Conservation (phyloP, 1,140 invertebrate species). For the Orius laevigatus region DNA sequence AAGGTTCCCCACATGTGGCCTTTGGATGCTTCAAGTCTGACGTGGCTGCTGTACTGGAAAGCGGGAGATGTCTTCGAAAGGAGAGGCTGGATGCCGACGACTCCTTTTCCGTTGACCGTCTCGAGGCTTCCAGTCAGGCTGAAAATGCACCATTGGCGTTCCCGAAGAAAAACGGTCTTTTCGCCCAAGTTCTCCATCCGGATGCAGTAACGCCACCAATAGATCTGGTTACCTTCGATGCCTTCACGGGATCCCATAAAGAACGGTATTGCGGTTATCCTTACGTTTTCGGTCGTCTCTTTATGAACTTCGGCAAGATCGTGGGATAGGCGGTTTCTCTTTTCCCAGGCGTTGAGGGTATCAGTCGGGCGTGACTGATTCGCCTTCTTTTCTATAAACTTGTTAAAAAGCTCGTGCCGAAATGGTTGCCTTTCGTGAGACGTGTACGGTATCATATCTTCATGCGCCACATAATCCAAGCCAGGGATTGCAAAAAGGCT, state of each 20-base stretch:
- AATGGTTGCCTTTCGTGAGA: slow-evolving; percentile 67
- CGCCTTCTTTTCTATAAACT: slow-evolving; percentile 52
- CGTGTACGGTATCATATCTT: slow-evolving; percentile 79
- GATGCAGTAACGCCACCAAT: slow-evolving; percentile 94
- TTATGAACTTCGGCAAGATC: slow-evolving; percentile 93
- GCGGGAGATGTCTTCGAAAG: slow-evolving; percentile 72
- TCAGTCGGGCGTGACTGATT: neutral
- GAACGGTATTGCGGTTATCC: slow-evolving; percentile 93
- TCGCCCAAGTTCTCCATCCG: slow-evolving; percentile 83
- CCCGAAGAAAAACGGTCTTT: slow-evolving; percentile 73
- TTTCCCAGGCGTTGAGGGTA: slow-evolving; percentile 59
- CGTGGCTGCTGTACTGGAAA: slow-evolving; percentile 94
- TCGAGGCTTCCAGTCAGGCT: slow-evolving; percentile 87
- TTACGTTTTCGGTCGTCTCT: slow-evolving; percentile 86
- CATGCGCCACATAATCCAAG: slow-evolving; percentile 90
- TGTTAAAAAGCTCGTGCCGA: slow-evolving; percentile 90
- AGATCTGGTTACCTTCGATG: slow-evolving; percentile 55
- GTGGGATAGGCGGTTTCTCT: slow-evolving; percentile 92
- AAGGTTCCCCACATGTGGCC: slow-evolving; percentile 98
- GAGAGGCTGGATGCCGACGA: slow-evolving; percentile 87
- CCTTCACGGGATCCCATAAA: slow-evolving; percentile 86
- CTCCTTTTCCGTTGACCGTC: slow-evolving; percentile 81
- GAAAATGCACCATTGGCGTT: slow-evolving; percentile 93
- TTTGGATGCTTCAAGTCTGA: slow-evolving; percentile 87
- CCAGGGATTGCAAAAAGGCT: slow-evolving; percentile 89